Conservation (phyloP, 2,113 vertebrate genomes). For the Mus spicilegus region DNA sequence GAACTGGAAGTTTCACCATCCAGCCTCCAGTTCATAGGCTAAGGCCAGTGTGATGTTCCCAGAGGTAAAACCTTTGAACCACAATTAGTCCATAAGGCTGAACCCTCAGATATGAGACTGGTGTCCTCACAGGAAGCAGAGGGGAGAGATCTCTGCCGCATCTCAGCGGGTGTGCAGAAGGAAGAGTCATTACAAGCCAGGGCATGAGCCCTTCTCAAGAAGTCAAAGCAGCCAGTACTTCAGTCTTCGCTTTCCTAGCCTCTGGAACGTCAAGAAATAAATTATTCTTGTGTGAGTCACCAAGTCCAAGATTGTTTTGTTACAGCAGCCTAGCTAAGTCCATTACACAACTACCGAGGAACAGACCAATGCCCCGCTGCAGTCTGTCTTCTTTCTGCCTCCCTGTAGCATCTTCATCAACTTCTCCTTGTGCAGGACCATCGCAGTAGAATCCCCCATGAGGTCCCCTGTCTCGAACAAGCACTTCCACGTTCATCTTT, state of each 20-base stretch:
- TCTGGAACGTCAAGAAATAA: not conserved
- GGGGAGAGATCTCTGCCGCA: not conserved
- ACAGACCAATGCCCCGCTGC: too few species aligned
- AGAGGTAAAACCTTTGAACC: not conserved
- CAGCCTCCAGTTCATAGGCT: not conserved
- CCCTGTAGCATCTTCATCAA: not conserved
- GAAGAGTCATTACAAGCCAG: not conserved
- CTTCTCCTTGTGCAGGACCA: not conserved
- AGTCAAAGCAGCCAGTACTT: not conserved
- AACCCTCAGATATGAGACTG: not conserved
- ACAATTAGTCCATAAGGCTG: not conserved
- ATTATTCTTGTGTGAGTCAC: not conserved
- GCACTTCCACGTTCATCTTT: not conserved
- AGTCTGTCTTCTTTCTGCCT: not conserved
- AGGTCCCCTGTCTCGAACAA: not conserved
- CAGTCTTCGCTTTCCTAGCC: not conserved
- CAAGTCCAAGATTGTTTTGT: not conserved
- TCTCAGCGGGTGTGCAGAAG: not conserved
- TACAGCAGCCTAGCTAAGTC: not conserved
- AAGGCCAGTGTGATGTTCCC: not conserved
- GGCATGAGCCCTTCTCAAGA: not conserved
- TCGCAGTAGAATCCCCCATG: too few species aligned
- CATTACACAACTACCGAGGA: not conserved
- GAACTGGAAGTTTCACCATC: not conserved
- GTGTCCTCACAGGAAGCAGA: not conserved